Evolutionary conservation across 2,888 invertebrate species (phyloP).

Genomic region (Drosophila pullipes): DNA sequence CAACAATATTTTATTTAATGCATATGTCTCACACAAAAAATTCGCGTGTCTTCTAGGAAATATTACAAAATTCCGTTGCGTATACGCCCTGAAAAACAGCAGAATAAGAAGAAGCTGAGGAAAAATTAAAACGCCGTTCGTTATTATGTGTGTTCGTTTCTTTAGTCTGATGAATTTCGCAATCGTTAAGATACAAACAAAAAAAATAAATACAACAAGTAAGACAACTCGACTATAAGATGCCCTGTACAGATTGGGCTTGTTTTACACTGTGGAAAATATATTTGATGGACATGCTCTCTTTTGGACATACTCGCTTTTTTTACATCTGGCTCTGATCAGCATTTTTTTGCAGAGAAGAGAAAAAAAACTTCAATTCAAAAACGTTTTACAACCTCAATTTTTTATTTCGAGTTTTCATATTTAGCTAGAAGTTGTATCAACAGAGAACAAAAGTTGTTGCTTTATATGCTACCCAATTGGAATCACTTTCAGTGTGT

Average conservation of each 20-base stretch:
- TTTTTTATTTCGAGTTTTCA: background rate
- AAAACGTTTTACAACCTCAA: background rate
- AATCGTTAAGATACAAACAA: conserved; percentile 31
- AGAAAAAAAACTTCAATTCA: background rate
- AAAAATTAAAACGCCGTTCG: conserved; percentile 21
- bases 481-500: background rate
- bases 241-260: conserved; percentile 5
- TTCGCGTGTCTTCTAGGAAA: conserved; percentile 58
- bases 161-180: conserved; percentile 51
- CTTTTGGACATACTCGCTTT: too few relatives aligned
- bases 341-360: too few relatives aligned
- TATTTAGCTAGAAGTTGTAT: too few relatives aligned
- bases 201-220: background rate
- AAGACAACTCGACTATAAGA: background rate
- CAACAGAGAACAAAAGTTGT: too few relatives aligned
- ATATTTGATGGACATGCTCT: too few relatives aligned
- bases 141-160: conserved; percentile 32
- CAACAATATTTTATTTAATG: background rate
- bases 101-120: conserved; percentile 1
- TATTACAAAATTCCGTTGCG: conserved; percentile 50
- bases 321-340: too few relatives aligned
- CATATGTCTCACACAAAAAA: background rate
- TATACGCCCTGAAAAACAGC: conserved; percentile 45
- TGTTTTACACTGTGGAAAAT: conserved; percentile 3
- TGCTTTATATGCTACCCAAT: background rate